Evolutionary conservation across 53 echinoderm and acorn worm species (phyloP).

Genomic region (Astropecten irregularis): DNA sequence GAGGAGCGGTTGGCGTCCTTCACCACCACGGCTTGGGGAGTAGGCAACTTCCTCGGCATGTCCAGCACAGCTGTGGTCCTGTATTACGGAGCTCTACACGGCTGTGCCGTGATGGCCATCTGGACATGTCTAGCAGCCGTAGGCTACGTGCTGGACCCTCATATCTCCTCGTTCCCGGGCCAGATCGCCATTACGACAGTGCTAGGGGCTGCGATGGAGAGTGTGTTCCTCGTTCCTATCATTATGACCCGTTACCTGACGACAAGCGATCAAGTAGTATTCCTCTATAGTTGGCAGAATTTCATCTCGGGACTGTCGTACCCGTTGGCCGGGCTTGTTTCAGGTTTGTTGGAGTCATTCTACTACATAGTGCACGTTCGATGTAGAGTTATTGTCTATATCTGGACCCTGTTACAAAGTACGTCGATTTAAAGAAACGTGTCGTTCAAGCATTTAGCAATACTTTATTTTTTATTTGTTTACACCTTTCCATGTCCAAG

Average conservation of each 20-base stretch:
- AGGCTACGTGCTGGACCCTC: conserved; percentile 6
- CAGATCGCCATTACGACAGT: conserved; percentile 6
- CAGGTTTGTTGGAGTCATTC: conserved; percentile 8
- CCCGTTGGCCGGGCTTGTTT: neutral
- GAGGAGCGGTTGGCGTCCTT: conserved; percentile 9
- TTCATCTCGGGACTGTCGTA: conserved; percentile 28
- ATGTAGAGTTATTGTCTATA: too few relatives aligned
- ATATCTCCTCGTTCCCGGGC: neutral
- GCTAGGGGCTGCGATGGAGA: conserved; percentile 9
- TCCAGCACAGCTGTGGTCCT: neutral
- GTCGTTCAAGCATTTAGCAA: too few relatives aligned
- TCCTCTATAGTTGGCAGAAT: conserved; percentile 35
- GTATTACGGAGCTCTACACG: neutral
- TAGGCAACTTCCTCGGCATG: conserved; percentile 23
- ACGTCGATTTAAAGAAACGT: too few relatives aligned
- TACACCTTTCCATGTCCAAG: too few relatives aligned
- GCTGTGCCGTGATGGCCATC: conserved; percentile 17
- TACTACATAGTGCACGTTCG: neutral
- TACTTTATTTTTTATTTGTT: too few relatives aligned
- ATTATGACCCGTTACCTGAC: conserved; percentile 37
- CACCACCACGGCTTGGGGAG: conserved; percentile 28
- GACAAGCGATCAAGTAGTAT: neutral
- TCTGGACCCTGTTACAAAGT: too few relatives aligned
- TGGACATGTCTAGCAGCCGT: conserved; percentile 22
- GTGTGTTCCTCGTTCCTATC: conserved; percentile 22